Evolutionary conservation across 2,888 invertebrate genomes (phyloP).

Genomic region (Trissoscelio sp.): DNA sequence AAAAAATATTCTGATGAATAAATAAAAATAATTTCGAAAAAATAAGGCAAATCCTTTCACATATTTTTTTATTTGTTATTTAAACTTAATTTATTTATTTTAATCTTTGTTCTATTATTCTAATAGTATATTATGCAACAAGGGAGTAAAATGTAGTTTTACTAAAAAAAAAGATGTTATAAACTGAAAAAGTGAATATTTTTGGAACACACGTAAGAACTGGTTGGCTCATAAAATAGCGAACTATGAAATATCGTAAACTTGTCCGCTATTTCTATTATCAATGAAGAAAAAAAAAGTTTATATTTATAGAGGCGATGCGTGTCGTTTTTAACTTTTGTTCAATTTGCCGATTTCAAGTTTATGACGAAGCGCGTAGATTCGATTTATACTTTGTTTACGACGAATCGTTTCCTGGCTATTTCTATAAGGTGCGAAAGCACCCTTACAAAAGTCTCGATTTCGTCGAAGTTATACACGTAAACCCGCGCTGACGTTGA

Average conservation of each 20-base stretch:
- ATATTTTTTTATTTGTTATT: too few species aligned
- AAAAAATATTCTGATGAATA: too few species aligned
- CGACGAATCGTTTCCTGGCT: constrained; percentile 60
- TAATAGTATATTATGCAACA: too few species aligned
- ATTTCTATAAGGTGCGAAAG: constrained; percentile 67
- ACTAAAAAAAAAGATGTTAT: too few species aligned
- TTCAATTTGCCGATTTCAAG: constrained; percentile 55
- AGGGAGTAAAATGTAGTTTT: too few species aligned
- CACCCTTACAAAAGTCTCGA: constrained; percentile 68
- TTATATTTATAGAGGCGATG: constrained; percentile 34
- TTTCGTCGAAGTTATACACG: constrained; percentile 62
- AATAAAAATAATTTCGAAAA: too few species aligned
- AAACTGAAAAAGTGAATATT: too few species aligned
- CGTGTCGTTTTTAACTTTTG: constrained; percentile 54
- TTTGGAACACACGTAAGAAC: background rate
- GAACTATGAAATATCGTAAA: constrained; percentile 10
- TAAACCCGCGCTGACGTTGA: constrained; percentile 78
- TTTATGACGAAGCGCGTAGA: constrained; percentile 55
- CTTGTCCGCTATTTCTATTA: constrained; percentile 16
- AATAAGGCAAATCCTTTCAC: too few species aligned
- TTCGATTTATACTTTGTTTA: constrained; percentile 67
- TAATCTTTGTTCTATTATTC: too few species aligned
- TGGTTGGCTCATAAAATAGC: constrained; percentile 21
- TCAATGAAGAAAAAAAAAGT: constrained; percentile 16
- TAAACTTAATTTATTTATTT: too few species aligned